Conservation (phyloP, 2,797 vertebrate species). For the Diceros bicornis region DNA sequence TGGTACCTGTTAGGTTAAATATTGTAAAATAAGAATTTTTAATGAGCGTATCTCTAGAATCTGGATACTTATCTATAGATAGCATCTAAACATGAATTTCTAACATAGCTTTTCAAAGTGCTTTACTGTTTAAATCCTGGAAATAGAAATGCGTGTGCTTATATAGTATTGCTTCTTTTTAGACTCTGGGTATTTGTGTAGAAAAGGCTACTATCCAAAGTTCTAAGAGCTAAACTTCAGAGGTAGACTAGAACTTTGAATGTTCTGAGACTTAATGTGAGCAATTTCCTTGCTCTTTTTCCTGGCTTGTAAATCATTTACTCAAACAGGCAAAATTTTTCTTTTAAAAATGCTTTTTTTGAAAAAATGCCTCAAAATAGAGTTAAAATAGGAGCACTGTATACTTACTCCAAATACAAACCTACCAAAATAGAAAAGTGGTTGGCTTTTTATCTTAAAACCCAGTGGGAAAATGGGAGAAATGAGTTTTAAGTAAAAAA, state of each 20-base stretch:
- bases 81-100: not conserved
- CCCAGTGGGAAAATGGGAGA: not conserved
- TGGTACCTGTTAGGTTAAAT: not conserved
- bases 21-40: constrained; percentile 30
- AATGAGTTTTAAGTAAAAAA: constrained; percentile 30
- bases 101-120: not conserved
- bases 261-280: constrained; percentile 52
- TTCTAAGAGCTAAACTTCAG: constrained; percentile 62
- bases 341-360: constrained; percentile 52
- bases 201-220: not conserved
- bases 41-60: not conserved
- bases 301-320: constrained; percentile 64
- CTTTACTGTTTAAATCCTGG: constrained; percentile 16
- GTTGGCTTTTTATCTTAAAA: constrained; percentile 53
- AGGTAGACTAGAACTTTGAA: constrained; percentile 57
- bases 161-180: not conserved
- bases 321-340: constrained; percentile 35
- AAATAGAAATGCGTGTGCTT: not conserved
- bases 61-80: not conserved
- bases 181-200: not conserved
- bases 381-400: constrained; percentile 62
- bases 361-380: constrained; percentile 40
- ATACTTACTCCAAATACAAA: constrained; percentile 42
- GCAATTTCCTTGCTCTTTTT: constrained; percentile 58
- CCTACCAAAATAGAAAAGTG: constrained; percentile 47